Conservation (phyloP, 2,888 invertebrate genomes). For the Phymatocera aterrima region DNA sequence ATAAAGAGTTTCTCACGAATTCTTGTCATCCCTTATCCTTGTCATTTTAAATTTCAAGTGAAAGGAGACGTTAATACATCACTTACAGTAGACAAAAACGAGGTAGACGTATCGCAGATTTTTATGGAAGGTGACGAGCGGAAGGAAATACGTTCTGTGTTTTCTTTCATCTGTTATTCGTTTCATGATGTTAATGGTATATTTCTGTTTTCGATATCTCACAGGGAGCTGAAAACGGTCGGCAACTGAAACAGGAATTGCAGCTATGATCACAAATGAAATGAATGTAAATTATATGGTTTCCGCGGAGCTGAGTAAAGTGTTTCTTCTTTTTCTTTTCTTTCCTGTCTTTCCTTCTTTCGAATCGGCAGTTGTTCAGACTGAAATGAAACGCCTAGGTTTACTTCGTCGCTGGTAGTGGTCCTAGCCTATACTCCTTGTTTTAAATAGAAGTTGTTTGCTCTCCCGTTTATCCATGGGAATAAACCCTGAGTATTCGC, state of each 20-base stretch:
- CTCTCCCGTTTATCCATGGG: neutral
- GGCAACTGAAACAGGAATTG: neutral
- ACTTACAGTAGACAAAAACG: too few relatives aligned
- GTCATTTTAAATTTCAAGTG: conserved; percentile 5
- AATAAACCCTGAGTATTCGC: conserved; percentile 15
- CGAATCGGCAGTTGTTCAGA: neutral
- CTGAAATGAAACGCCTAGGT: neutral
- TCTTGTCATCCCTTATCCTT: neutral
- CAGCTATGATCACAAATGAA: neutral
- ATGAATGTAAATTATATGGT: conserved; percentile 28
- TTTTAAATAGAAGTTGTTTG: conserved; percentile 29
- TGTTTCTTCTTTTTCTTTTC: conserved; percentile 9
- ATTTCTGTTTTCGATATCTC: neutral
- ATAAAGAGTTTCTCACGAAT: neutral
- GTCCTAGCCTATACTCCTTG: conserved; percentile 15
- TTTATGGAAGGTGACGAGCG: neutral
- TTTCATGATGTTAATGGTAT: neutral
- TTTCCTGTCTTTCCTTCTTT: neutral
- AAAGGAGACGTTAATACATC: neutral
- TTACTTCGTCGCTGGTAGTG: neutral
- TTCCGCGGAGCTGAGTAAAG: neutral
- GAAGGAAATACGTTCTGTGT: neutral
- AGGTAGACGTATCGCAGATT: too few relatives aligned
- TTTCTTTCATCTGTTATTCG: neutral
- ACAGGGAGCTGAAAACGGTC: neutral